Evolutionary conservation across 1,140 invertebrate species (phyloP).

Genomic region (Melipona quadrifasciata): DNA sequence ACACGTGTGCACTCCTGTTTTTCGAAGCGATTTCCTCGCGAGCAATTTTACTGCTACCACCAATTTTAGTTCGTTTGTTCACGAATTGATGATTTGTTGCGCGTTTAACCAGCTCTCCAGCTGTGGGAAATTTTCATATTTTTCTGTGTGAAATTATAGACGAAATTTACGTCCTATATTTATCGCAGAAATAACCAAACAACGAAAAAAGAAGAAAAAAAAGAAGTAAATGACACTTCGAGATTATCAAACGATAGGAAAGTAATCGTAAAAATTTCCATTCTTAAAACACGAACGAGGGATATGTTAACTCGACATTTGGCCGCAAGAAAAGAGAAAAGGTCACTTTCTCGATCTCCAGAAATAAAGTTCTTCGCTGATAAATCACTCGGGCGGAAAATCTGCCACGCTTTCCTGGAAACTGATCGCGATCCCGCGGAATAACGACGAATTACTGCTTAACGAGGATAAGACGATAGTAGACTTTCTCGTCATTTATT

Average conservation of each 20-base stretch:
- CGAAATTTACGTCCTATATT: no score
- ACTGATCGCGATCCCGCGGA: not conserved
- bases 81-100: not conserved
- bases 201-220: no score
- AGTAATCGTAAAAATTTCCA: no score
- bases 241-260: no score
- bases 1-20: constrained; percentile 18
- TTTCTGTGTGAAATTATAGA: not conserved
- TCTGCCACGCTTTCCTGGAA: constrained; percentile 45
- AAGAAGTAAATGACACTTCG: no score
- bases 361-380: constrained; percentile 29
- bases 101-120: not conserved
- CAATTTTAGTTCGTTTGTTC: not conserved
- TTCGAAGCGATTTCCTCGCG: not conserved
- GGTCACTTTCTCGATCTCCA: constrained; percentile 50
- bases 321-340: constrained; percentile 42
- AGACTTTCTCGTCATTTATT: not conserved
- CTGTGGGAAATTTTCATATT: no score
- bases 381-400: constrained; percentile 52
- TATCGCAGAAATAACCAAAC: no score
- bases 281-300: not conserved
- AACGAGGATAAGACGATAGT: not conserved
- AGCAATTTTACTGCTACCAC: not conserved
- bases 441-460: not conserved
- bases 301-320: not conserved